Conservation (phyloP, 2,797 vertebrate genomes). For the Gymnocypris eckloni region DNA sequence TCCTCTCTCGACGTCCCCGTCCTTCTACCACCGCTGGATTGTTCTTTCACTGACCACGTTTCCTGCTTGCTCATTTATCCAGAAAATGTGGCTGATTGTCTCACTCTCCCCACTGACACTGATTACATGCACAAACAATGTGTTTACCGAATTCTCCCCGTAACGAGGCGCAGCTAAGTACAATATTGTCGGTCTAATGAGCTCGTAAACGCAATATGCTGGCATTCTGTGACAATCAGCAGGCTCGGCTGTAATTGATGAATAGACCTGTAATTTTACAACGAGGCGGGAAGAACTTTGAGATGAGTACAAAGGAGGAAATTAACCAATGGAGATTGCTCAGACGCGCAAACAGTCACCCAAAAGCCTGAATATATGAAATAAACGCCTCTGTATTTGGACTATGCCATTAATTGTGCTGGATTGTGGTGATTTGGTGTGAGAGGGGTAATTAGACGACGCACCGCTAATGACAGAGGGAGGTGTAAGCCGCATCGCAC, state of each 20-base stretch:
- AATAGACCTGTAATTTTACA: conserved; percentile 63
- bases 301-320: conserved; percentile 44
- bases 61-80: conserved; percentile 69
- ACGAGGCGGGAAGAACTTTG: conserved; percentile 43
- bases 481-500: neutral
- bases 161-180: conserved; percentile 74
- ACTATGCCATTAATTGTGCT: conserved; percentile 25
- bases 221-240: conserved; percentile 67
- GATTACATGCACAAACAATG: conserved; percentile 73
- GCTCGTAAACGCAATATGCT: conserved; percentile 73
- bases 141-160: conserved; percentile 70
- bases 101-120: conserved; percentile 61
- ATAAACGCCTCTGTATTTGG: conserved; percentile 30
- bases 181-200: conserved; percentile 74
- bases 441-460: conserved; percentile 46
- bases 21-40: conserved; percentile 44
- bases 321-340: conserved; percentile 34
- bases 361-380: conserved; percentile 29
- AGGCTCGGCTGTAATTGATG: conserved; percentile 66
- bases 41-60: conserved; percentile 59
- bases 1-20: conserved; percentile 20
- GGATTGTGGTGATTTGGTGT: conserved; percentile 42
- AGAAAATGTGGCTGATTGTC: conserved; percentile 70
- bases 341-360: conserved; percentile 7
- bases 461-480: neutral